A percentile compares a stretch with the other conserved stretches of the same genome.
Evolutionary conservation across 1,140 invertebrate genomes (phyloP).

Genomic region (Branchinecta lindahli): DNA sequence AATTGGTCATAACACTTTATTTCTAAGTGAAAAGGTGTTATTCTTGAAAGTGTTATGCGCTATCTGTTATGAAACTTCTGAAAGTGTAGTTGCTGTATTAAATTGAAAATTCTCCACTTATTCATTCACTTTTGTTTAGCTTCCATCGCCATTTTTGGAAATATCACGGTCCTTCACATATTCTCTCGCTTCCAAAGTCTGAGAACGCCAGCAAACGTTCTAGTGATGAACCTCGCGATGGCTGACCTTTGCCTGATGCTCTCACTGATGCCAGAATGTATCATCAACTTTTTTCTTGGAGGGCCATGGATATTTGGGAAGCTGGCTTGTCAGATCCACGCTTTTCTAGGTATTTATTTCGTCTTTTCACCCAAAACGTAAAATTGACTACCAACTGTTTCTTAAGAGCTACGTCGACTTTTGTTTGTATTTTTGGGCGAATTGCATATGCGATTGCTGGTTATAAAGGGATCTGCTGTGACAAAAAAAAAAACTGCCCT

Average conservation of each 20-base stretch:
- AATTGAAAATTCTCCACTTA: no score
- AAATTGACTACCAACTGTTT: no score
- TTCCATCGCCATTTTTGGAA: constrained; percentile 4
- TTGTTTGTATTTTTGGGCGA: background rate
- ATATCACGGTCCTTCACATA: constrained; percentile 3
- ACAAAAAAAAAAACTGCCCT: no score
- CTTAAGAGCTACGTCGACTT: no score
- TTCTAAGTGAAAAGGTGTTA: no score
- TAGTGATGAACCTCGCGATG: constrained; percentile 56
- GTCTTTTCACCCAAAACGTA: background rate
- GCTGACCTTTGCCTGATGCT: constrained; percentile 51
- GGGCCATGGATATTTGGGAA: constrained; percentile 22
- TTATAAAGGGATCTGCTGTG: no score
- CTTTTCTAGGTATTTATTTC: constrained; percentile 20
- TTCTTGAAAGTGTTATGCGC: no score
- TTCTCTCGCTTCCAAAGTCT: constrained; percentile 29
- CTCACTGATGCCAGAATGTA: background rate
- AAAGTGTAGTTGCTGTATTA: no score
- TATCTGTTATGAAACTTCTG: no score
- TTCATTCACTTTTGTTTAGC: background rate
- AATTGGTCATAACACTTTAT: no score
- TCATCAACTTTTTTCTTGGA: background rate
- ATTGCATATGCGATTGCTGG: background rate
- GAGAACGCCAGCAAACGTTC: constrained; percentile 53
- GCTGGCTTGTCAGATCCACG: constrained; percentile 22